Conservation (phyloP, 2,888 invertebrate species). For the Tiphia femorata region DNA sequence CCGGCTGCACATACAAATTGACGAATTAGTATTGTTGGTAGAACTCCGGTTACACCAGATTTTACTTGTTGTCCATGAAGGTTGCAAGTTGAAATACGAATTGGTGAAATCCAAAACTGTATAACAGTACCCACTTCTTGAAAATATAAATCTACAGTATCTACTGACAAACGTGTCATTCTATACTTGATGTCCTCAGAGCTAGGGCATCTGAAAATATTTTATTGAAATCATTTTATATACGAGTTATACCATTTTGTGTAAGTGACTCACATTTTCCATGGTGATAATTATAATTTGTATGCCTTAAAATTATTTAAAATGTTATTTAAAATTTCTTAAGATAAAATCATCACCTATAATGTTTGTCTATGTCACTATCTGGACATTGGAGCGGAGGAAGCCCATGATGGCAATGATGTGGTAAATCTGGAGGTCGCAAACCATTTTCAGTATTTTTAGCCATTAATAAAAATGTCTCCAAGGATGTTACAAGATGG, state of each 20-base stretch:
- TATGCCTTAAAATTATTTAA: background rate
- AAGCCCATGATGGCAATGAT: slow-evolving; percentile 84
- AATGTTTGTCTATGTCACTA: slow-evolving; percentile 78
- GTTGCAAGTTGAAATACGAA: slow-evolving; percentile 91
- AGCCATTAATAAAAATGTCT: slow-evolving; percentile 88
- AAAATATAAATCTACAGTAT: slow-evolving; percentile 90
- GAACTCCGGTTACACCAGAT: slow-evolving; percentile 87
- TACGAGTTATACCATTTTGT: background rate
- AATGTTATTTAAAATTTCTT: background rate
- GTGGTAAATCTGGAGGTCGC: slow-evolving; percentile 83
- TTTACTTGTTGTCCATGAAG: slow-evolving; percentile 94
- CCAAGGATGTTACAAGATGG: slow-evolving; percentile 88
- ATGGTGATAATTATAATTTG: too few relatives aligned
- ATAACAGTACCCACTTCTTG: slow-evolving; percentile 91
- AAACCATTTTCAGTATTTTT: slow-evolving; percentile 92
- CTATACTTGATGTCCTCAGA: slow-evolving; percentile 83
- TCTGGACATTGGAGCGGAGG: slow-evolving; percentile 79
- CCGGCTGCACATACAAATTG: slow-evolving; percentile 77
- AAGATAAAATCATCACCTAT: slow-evolving; percentile 66
- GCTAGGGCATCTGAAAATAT: slow-evolving; percentile 58
- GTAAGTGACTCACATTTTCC: too few relatives aligned
- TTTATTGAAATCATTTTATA: background rate
- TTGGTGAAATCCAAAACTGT: slow-evolving; percentile 90
- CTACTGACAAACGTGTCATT: slow-evolving; percentile 90
- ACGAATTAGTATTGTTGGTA: slow-evolving; percentile 80